Percentiles rank a stretch among this genome's conserved stretches.
Evolutionary conservation across 2,797 vertebrate genomes (phyloP).

Genomic region (Acanthopagrus latus): DNA sequence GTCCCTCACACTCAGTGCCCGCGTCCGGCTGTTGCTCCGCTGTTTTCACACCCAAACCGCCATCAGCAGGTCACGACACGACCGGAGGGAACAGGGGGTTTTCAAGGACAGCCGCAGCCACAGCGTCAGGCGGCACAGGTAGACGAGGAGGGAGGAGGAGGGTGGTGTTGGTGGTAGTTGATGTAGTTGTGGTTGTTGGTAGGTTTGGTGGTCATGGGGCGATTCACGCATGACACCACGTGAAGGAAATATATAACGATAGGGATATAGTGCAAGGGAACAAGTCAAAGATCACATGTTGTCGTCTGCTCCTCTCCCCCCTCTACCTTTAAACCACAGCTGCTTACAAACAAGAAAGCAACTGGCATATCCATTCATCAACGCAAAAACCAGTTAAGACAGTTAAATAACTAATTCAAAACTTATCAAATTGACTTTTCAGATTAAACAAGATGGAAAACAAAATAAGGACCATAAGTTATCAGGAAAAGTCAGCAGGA

Average conservation of each 20-base stretch:
- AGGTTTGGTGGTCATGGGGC: conserved; percentile 90
- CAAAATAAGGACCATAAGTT: conserved; percentile 59
- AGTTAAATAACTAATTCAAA: conserved; percentile 62
- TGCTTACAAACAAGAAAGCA: conserved; percentile 87
- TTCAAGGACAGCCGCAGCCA: conserved; percentile 83
- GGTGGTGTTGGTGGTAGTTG: conserved; percentile 80
- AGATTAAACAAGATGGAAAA: conserved; percentile 61
- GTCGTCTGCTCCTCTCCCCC: conserved; percentile 85
- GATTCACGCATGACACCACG: conserved; percentile 94
- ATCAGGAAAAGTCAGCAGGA: conserved; percentile 60
- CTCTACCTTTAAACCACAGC: conserved; percentile 84
- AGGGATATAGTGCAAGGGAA: conserved; percentile 98
- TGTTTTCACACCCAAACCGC: conserved; percentile 86
- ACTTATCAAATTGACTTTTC: conserved; percentile 59
- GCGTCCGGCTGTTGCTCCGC: conserved; percentile 93
- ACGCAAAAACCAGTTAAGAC: conserved; percentile 79
- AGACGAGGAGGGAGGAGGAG: conserved; percentile 83
- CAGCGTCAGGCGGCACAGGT: conserved; percentile 82
- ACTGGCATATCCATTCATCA: conserved; percentile 86
- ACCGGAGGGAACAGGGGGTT: conserved; percentile 81
- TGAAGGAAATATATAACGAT: conserved; percentile 98
- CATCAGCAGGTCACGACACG: conserved; percentile 83
- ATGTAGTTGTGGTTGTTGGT: conserved; percentile 86
- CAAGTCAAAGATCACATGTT: conserved; percentile 94
- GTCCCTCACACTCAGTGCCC: conserved; percentile 99